Evolutionary conservation across 2,888 invertebrate species (phyloP), one percentile per base, ranked within the genome.

Genomic region (Cristatella mucedo): DNA sequence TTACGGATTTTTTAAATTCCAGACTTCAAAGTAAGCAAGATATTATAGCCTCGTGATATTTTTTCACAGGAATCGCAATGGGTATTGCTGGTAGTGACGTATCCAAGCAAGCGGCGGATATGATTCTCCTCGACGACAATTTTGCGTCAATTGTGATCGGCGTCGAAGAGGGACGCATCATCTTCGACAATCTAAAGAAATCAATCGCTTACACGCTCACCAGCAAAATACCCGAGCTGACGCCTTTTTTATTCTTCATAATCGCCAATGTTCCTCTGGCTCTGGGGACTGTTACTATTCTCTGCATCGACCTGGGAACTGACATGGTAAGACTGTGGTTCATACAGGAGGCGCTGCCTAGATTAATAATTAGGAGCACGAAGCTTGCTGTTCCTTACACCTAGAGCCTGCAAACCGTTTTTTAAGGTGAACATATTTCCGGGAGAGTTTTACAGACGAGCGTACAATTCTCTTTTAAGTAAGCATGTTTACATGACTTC

Each of bases 21-120:
- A n/a, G n/a, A n/a, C n/a, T n/a, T n/a, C 7, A 26, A 7, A 38
- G 13, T 38, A 11, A 38, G 39, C 11, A 16, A 40, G 13, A 11
- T 9, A 7, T 9, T 9, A n/a, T n/a, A n/a, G n/a, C n/a, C n/a
- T 32, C n/a, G 11, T n/a, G 15, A 32, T 32, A n/a, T 9, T 38
- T 3, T 26, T 30, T 41, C 46, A 1, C 40, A 36, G 36, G 36
- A 13, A 40, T 86, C 49, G 85, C 86, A 51, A 86, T 87, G 86
- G 86, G 86, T 63, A 86, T 87, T 54, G 80, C 85, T 48, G 87
- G 87, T 37, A 85, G 85, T 20, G 87, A 87, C 67, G 86, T 87
- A 29, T 86, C 86, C 42, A 87, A 87, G 65, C 49, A 52, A 41
- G 52, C 50, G 5, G 52, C 47, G n/a, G 47, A 47, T 41, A 47